Conservation (phyloP, 1,140 invertebrate genomes). For the Charaxes varanes region DNA sequence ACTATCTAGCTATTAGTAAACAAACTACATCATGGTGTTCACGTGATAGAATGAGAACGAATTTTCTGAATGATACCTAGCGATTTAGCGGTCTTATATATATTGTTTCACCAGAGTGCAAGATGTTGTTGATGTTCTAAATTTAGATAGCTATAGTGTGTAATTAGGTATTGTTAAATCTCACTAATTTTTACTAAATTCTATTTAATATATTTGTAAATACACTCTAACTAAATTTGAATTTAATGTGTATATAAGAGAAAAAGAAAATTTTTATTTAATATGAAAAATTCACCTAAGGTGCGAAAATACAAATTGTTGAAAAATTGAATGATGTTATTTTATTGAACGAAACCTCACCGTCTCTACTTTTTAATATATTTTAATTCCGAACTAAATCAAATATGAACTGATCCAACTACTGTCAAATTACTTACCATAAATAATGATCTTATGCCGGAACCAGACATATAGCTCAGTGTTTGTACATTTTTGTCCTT, state of each 20-base stretch:
- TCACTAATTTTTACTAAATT: slow-evolving; percentile 74
- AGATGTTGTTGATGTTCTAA: slow-evolving; percentile 71
- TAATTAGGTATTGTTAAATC: slow-evolving; percentile 67
- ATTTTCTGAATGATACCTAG: slow-evolving; percentile 46
- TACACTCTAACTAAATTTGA: slow-evolving; percentile 69
- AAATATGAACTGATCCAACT: too few species aligned
- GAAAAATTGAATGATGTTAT: slow-evolving; percentile 57
- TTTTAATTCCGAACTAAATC: too few species aligned
- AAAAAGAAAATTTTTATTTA: slow-evolving; percentile 66
- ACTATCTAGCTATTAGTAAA: slow-evolving; percentile 35
- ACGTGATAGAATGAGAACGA: slow-evolving; percentile 49
- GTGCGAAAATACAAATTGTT: slow-evolving; percentile 72
- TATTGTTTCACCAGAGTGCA: slow-evolving; percentile 60
- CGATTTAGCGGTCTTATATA: slow-evolving; percentile 51
- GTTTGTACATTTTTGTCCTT: too few species aligned
- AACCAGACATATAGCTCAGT: too few species aligned
- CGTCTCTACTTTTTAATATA: too few species aligned
- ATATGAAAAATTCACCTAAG: slow-evolving; percentile 68
- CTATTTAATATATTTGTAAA: slow-evolving; percentile 74
- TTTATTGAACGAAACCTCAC: too few species aligned
- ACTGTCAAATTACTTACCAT: too few species aligned
- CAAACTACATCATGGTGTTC: slow-evolving; percentile 44
- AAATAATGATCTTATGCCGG: too few species aligned
- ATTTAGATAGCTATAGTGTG: slow-evolving; percentile 53
- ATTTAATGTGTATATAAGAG: slow-evolving; percentile 74